Conservation (phyloP, 2,888 invertebrate species). For the Deroplatys truncata region DNA sequence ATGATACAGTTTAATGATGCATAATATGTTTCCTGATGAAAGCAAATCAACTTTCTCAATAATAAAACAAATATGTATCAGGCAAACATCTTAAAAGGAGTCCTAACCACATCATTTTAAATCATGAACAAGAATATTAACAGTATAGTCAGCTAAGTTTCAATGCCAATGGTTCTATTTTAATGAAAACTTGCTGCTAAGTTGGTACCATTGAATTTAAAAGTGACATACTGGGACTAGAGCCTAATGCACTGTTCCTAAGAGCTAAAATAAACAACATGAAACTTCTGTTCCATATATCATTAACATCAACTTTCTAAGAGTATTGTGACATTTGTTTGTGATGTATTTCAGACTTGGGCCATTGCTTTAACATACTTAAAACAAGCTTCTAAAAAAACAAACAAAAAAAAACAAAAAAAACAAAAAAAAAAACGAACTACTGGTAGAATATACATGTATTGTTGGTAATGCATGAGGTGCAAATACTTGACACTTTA, state of each 20-base stretch:
- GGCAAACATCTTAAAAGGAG: not conserved
- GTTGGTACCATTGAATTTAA: not conserved
- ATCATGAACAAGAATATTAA: not conserved
- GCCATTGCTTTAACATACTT: not conserved
- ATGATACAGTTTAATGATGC: not conserved
- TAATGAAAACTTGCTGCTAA: not conserved
- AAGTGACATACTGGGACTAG: constrained; percentile 2
- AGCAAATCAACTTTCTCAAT: not conserved
- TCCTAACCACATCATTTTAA: not conserved
- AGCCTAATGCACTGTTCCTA: constrained; percentile 1
- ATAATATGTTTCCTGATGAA: not conserved
- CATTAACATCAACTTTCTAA: not conserved
- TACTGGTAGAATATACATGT: no score
- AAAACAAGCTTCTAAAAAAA: not conserved
- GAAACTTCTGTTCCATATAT: not conserved
- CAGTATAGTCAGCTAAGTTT: not conserved
- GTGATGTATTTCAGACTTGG: not conserved
- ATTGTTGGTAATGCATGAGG: no score
- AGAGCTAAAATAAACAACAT: not conserved
- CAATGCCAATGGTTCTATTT: not conserved
- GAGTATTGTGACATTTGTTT: not conserved
- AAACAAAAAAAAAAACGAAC: not conserved
- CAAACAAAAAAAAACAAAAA: not conserved
- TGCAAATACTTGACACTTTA: no score
- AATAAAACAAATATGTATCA: not conserved